phyloP scores from a whole-genome alignment of 2,113 vertebrate genomes.

The Rhabdornis inornatus region DNA sequence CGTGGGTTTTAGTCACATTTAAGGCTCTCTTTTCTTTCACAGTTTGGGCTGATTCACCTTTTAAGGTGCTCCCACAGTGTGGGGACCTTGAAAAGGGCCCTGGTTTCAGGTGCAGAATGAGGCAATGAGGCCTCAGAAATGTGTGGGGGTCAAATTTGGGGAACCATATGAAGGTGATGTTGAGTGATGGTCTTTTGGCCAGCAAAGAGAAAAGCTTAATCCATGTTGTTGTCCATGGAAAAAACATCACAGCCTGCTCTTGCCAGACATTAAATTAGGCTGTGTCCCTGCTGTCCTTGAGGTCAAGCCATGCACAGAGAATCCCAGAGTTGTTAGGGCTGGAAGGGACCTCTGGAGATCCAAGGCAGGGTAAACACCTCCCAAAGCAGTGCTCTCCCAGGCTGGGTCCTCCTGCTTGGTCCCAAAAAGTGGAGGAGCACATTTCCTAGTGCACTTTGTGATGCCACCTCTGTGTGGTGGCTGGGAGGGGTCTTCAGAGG shows the following conservation, averaged over 20 bases:
- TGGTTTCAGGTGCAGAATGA: accelerated
- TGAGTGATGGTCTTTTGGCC: background rate
- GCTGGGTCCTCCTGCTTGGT: background rate
- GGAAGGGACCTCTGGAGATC: background rate
- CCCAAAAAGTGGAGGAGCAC: background rate
- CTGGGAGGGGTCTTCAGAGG: background rate
- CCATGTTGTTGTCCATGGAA: accelerated
- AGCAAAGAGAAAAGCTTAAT: background rate
- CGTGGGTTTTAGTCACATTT: background rate
- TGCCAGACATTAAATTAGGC: background rate
- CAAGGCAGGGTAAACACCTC: no score
- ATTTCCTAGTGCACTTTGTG: background rate
- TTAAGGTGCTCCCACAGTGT: background rate
- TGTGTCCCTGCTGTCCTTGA: background rate
- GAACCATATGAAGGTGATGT: background rate
- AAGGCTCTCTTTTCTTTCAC: background rate
- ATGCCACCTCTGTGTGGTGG: background rate
- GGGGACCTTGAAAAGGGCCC: accelerated
- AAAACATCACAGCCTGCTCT: background rate
- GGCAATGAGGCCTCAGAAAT: background rate
- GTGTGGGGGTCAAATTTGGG: background rate
- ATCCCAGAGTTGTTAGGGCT: background rate
- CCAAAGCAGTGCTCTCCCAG: background rate
- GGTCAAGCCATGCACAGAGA: background rate
- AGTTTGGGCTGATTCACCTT: background rate